Evolutionary conservation across 2,888 invertebrate genomes (phyloP), one percentile per base, ranked within the genome.

Genomic region (Petrophora chlorosata): DNA sequence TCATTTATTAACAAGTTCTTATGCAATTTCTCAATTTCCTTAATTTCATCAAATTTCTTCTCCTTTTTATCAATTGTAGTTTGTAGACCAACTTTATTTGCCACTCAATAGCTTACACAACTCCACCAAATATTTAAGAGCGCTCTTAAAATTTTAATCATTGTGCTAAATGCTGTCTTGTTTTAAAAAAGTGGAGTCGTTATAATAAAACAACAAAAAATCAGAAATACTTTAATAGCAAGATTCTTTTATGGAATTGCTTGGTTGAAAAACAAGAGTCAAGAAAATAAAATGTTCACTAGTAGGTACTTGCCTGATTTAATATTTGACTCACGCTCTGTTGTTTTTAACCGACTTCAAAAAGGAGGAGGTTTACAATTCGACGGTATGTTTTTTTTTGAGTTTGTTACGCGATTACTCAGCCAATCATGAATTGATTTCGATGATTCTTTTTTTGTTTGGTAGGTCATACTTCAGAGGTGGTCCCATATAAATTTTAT

Each of bases 211-310:
- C 15, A 30, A 8, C 25, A 10, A 14, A 15, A 30, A 26, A 9
- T 17, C 12, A 5, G 3, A 33, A 10, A 30, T 19, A 28, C 8
- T 35, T 22, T 34, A 22, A 36, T 38, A 38, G 13, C 13, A 29
- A 38, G 39, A 39, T 46, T 47, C 25, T n/a, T n/a, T n/a, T n/a
- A n/a, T n/a, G n/a, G n/a, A n/a, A n/a, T n/a, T n/a, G n/a, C n/a
- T n/a, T n/a, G 12, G 16, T 48, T 35, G 38, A 35, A 50, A 52
- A 50, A 47, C 43, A 46, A 49, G 33, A 35, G 13, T 28, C 14
- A 26, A 42, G 50, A 51, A 56, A 48, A 53, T 58, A 61, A 58
- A 65, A 70, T 67, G 65, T 63, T 69, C 72, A 71, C 70, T 61
- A 58, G 59, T 12, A 44, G 30, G 48, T 71, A 53, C 64, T 70